Base-by-base conservation (phyloP, 1,140 invertebrate species). In the Dendrolimus punctatus region DNA sequence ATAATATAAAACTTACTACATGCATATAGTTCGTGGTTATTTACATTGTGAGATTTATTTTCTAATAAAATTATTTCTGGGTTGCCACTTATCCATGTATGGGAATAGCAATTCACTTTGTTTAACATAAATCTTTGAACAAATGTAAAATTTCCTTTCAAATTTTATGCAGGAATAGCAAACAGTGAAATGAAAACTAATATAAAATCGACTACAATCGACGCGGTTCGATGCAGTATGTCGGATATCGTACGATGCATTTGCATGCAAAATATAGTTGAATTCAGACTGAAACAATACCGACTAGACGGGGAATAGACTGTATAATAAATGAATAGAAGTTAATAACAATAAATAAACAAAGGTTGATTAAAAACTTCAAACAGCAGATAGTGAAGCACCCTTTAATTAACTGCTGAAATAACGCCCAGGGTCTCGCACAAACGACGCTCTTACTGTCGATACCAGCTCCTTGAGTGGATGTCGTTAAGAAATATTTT, bases 211-310 rank as follows among this genome's bases (percentile, higher is more conserved):
- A 23, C 23, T 23, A 23, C 23, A 23, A 23, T 23, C 23, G 23
- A 23, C 23, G 23, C 46, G 52, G 46, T 50, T 53, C 8, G 55
- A 55, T 57, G 46, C 51, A 57, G 57, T 60, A 59, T 58, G 61
- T 61, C 54, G 52, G 58, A 65, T 72, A 62, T 59, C 51, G 55
- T 41, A 51, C 60, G 59, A 62, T 58, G 48, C 57, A 73, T 75
- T 79, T 76, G 73, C 71, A 80, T 77, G 57, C 64, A 69, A 66
- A 77, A 76, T 71, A 71, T 23, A 23, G 23, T 23, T 23, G 23
- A 23, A 23, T 74, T 62, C 65, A 58, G 51, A 64, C 69, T 68
- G 64, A 66, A 78, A 73, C 71, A 73, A 79, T 73, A 65, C 53
- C 43, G 66, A 62, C 64, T 66, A 77, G 71, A 74, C 69, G 59